Percentiles rank a stretch among this genome's conserved stretches.
phyloP scores from a whole-genome alignment of 1,140 invertebrate species.

The Anthonomus grandis region DNA sequence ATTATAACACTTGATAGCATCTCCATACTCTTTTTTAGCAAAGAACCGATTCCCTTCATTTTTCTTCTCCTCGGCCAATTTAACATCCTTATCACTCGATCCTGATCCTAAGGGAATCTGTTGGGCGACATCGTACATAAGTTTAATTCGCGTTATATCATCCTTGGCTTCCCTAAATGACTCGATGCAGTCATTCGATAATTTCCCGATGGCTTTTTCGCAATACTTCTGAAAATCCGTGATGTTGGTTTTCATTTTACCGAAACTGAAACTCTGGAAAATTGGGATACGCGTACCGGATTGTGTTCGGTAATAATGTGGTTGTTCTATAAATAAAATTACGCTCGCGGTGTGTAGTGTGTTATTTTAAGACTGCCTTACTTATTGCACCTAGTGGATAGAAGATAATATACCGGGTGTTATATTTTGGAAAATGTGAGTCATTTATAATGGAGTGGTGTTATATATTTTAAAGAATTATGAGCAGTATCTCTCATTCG shows the following conservation, averaged over 20 bases:
- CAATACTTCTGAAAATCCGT: conserved; percentile 40
- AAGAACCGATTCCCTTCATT: conserved; percentile 76
- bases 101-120: conserved; percentile 36
- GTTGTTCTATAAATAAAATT: conserved; percentile 3
- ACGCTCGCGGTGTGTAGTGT: conserved; percentile 1
- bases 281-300: too few relatives aligned
- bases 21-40: conserved; percentile 69
- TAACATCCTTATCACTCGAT: conserved; percentile 58
- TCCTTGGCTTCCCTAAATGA: conserved; percentile 33
- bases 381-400: too few relatives aligned
- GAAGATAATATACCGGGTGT: too few relatives aligned
- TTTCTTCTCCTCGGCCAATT: conserved; percentile 64
- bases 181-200: conserved; percentile 31
- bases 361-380: too few relatives aligned
- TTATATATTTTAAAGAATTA: too few relatives aligned
- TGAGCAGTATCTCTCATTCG: too few relatives aligned
- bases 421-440: too few relatives aligned
- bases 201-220: conserved; percentile 35
- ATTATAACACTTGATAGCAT: conserved; percentile 72
- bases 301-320: too few relatives aligned
- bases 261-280: not conserved
- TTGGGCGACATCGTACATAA: conserved; percentile 35
- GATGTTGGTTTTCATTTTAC: conserved; percentile 15
- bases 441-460: too few relatives aligned
- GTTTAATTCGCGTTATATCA: conserved; percentile 39